Evolutionary conservation across 2,113 vertebrate genomes (phyloP).

Genomic region (Corynorhinus townsendii): DNA sequence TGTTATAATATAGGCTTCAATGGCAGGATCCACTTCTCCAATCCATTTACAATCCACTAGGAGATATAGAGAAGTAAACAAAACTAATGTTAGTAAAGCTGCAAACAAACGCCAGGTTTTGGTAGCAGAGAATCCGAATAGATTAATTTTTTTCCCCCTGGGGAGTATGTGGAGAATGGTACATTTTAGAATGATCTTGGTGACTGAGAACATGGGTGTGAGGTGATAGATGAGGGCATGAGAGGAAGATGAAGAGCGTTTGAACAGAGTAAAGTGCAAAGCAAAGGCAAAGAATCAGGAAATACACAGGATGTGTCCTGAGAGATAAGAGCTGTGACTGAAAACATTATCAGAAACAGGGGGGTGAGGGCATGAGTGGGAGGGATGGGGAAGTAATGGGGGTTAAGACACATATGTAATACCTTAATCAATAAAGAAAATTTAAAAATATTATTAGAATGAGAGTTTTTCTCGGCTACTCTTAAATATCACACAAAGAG

Average conservation of each 20-base stretch:
- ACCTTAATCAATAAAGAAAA: no score
- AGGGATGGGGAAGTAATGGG: no score
- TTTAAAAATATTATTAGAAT: neutral
- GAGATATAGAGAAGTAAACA: neutral
- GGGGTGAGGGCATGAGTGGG: no score
- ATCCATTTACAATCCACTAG: neutral
- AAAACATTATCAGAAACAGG: neutral
- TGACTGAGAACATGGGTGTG: neutral
- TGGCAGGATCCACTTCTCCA: neutral
- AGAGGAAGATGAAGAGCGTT: neutral
- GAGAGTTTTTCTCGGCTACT: neutral
- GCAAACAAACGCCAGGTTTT: neutral
- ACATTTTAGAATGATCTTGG: neutral
- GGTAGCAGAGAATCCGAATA: neutral
- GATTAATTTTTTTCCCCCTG: neutral
- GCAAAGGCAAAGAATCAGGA: neutral
- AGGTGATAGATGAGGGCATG: neutral
- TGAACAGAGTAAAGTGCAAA: neutral
- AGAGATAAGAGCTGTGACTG: neutral
- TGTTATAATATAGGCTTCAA: neutral
- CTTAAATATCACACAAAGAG: neutral
- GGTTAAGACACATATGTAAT: no score
- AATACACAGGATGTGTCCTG: neutral
- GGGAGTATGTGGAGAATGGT: neutral
- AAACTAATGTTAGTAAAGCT: neutral